phyloP scores from a whole-genome alignment of 2,888 invertebrate genomes.

The Polia nebulosa region DNA sequence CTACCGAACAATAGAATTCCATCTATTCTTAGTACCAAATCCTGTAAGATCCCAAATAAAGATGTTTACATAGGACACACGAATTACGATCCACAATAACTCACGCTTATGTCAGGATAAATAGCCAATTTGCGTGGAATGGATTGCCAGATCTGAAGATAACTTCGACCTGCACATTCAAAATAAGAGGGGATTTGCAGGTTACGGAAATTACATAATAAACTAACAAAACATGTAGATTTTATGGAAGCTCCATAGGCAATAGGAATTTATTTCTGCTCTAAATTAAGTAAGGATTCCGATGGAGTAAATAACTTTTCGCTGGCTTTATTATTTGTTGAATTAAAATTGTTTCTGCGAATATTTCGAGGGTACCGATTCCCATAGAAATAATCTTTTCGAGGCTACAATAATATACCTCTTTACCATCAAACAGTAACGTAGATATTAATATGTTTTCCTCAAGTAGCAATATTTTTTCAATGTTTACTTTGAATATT shows the following conservation, averaged over 20 bases:
- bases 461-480: neutral
- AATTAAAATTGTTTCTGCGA: neutral
- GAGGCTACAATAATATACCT: neutral
- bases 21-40: conserved; percentile 7
- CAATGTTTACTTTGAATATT: neutral
- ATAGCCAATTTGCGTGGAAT: conserved; percentile 85
- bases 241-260: conserved; percentile 43
- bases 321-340: conserved; percentile 16
- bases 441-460: neutral
- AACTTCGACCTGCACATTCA: conserved; percentile 67
- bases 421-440: neutral
- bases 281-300: conserved; percentile 31
- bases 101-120: conserved; percentile 83
- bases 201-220: conserved; percentile 67
- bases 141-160: conserved; percentile 83
- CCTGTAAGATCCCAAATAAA: conserved; percentile 47
- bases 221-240: conserved; percentile 62
- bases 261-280: conserved; percentile 41
- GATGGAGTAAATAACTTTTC: conserved; percentile 18
- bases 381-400: neutral
- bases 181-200: conserved; percentile 64
- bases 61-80: conserved; percentile 72
- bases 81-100: conserved; percentile 75
- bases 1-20: conserved; percentile 1
- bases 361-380: conserved; percentile 2